Percentiles rank a stretch among this genome's conserved stretches.
Evolutionary conservation across 1,140 invertebrate genomes (phyloP).

Genomic region (roundworm (Caenorhabditis elegans)): WBcel235 BX284603.4:10736501-10737000

Average conservation of each 20-base stretch:
- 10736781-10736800: not conserved
- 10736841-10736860: not conserved
- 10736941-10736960: no score
- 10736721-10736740: not conserved
- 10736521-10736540: no score
- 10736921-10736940: not conserved
- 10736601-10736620: no score
- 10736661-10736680: no score
- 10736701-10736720: not conserved
- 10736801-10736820: not conserved
- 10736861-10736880: no score
- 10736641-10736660: not conserved
- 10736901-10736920: not conserved
- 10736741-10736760: not conserved
- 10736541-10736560: no score
- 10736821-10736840: not conserved
- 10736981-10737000: not conserved
- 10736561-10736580: no score
- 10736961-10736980: not conserved
- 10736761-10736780: not conserved
- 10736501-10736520: no score
- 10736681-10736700: slow-evolving; percentile 9
- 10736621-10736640: no score
- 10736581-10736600: no score
- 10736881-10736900: no score